These are phyloP conservation scores for Mirza zaza DNA, from an alignment of 2,113 vertebrate genomes.

Conservation along the genomic window DNA sequence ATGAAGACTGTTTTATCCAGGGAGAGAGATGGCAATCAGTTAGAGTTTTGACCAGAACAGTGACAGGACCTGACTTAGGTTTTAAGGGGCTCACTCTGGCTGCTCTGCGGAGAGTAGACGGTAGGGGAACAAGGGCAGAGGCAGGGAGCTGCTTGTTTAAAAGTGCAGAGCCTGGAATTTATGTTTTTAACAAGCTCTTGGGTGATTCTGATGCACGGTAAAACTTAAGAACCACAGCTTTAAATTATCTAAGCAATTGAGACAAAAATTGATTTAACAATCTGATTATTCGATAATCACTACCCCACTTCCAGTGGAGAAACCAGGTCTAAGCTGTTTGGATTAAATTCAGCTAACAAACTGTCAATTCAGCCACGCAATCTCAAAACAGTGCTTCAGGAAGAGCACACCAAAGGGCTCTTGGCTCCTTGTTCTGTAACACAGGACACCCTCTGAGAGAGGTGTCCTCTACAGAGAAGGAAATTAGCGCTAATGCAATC, in stretches of 20 bases:
- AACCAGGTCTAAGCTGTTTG: background rate
- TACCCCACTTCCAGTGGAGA: background rate
- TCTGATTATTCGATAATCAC: slow-evolving; percentile 7
- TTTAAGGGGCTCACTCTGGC: background rate
- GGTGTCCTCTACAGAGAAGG: background rate
- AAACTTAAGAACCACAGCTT: background rate
- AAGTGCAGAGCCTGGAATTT: background rate
- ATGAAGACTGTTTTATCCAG: background rate
- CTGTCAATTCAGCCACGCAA: background rate
- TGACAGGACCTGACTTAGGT: background rate
- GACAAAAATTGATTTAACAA: slow-evolving; percentile 8
- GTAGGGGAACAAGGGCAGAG: background rate
- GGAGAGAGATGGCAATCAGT: background rate
- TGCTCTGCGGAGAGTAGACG: background rate
- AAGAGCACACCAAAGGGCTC: background rate
- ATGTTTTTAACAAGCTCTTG: background rate
- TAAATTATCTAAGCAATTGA: slow-evolving; percentile 11
- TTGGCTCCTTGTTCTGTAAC: background rate
- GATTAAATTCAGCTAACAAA: background rate
- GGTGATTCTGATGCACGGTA: background rate
- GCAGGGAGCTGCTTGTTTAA: background rate
- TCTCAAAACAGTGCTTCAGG: background rate
- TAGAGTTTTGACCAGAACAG: background rate
- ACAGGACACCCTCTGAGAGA: background rate
- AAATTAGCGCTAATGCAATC: background rate